phyloP scores from a whole-genome alignment of 1,140 invertebrate genomes.

The Drosophila micromelanica region DNA sequence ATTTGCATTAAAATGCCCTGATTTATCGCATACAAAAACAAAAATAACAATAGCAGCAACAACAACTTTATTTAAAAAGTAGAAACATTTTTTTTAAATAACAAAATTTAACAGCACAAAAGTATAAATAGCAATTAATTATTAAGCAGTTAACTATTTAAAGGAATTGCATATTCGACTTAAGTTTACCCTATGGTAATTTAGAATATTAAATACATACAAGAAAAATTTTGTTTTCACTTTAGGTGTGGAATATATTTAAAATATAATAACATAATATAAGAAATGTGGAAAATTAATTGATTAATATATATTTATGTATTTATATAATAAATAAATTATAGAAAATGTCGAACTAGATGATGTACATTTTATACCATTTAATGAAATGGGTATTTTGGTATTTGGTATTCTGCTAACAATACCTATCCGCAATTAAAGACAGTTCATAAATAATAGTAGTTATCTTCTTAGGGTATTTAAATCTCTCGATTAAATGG shows the following conservation, averaged over 20 bases:
- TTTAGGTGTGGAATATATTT: no score
- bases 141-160: constrained; percentile 55
- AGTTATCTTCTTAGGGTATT: constrained; percentile 39
- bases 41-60: constrained; percentile 37
- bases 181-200: constrained; percentile 17
- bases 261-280: no score
- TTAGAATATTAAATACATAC: neutral
- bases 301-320: no score
- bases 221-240: neutral
- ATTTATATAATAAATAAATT: neutral
- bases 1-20: constrained; percentile 73
- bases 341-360: no score
- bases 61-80: constrained; percentile 64
- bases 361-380: neutral
- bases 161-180: neutral
- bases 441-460: neutral
- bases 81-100: constrained; percentile 10
- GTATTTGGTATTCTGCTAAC: no score
- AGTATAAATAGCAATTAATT: constrained; percentile 75
- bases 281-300: no score
- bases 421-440: neutral
- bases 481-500: constrained; percentile 33
- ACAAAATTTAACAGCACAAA: constrained; percentile 13
- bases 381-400: no score
- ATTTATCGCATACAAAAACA: constrained; percentile 53